Evolutionary conservation across 2,888 invertebrate species (phyloP), one percentile per base, ranked within the genome.

Genomic region (Hofmannophila pseudospretella): DNA sequence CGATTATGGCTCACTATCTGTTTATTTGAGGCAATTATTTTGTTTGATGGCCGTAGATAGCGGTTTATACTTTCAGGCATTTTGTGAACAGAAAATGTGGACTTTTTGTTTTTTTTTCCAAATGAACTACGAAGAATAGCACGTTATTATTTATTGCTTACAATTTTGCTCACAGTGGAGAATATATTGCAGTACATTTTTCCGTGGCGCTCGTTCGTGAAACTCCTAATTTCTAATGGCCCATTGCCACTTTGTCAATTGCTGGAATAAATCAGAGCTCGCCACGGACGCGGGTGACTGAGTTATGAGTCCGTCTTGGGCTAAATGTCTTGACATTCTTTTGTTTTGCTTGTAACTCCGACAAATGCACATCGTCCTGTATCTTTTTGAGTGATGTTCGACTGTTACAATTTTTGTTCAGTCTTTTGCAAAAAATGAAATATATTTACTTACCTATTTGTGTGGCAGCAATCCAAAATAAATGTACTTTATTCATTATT

Each of bases 211-310:
- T 54, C 51, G 57, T 58, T 63, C 67, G 57, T 55, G 62, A 58
- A 74, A 70, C 77, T 80, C 71, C 79, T 86, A 85, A 87, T 86
- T 88, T 86, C 85, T 88, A 86, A 87, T 88, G 85, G 85, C 49
- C 84, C 82, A 87, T 86, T 85, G 79, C 87, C 86, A 88, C 84
- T 88, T 87, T 86, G 87, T 87, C 87, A 85, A 88, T 88, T 85
- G 86, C 84, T 55, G 59, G 80, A 74, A 88, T 88, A 88, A 88
- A 88, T 88, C 85, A 79, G 76, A 51, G 60, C 85, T 78, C 49
- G 59, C 85, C 78, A 75, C 49, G 59, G 61, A 69, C 66, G 58
- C 62, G 54, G 57, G 54, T 58, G 54, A 47, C 60, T 82, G 81
- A 85, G 67, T 81, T 79, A 85, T 71, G 58, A 64, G 62, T 57